Evolutionary conservation across 1,140 invertebrate genomes (phyloP).

Genomic region (Thaumetopoea pityocampa): DNA sequence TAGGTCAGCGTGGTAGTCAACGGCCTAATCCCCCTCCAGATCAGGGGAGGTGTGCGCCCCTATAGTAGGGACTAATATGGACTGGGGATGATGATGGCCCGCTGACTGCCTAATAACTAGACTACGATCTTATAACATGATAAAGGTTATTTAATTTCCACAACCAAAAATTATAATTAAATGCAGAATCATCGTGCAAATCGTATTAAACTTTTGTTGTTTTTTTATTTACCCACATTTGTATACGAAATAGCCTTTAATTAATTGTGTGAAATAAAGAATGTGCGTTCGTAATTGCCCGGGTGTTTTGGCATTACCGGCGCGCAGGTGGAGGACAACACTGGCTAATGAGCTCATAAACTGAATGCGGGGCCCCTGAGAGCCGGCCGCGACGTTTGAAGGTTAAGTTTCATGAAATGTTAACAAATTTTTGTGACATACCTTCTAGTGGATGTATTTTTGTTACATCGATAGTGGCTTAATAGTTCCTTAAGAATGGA

Average conservation of each 20-base stretch:
- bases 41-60: too few species aligned
- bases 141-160: too few species aligned
- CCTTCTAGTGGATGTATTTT: neutral
- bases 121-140: too few species aligned
- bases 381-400: conserved; percentile 18
- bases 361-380: conserved; percentile 12
- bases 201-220: conserved; percentile 26
- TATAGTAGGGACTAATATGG: too few species aligned
- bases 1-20: too few species aligned
- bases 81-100: too few species aligned
- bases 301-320: conserved; percentile 21
- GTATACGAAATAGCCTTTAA: conserved; percentile 32
- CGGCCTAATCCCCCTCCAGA: too few species aligned
- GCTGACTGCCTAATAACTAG: too few species aligned
- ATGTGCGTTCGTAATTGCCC: conserved; percentile 33
- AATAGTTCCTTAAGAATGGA: too few species aligned
- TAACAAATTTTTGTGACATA: conserved; percentile 8
- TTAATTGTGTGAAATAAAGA: conserved; percentile 47
- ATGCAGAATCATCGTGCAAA: too few species aligned
- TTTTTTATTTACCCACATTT: conserved; percentile 19
- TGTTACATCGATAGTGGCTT: too few species aligned
- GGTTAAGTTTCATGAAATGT: conserved; percentile 15
- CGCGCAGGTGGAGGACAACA: conserved; percentile 30
- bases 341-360: conserved; percentile 39
- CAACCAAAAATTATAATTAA: too few species aligned